Percentiles rank a stretch among this genome's conserved stretches.
Conservation (phyloP, 1,140 invertebrate genomes). For the Tetragnatha versicolor region DNA sequence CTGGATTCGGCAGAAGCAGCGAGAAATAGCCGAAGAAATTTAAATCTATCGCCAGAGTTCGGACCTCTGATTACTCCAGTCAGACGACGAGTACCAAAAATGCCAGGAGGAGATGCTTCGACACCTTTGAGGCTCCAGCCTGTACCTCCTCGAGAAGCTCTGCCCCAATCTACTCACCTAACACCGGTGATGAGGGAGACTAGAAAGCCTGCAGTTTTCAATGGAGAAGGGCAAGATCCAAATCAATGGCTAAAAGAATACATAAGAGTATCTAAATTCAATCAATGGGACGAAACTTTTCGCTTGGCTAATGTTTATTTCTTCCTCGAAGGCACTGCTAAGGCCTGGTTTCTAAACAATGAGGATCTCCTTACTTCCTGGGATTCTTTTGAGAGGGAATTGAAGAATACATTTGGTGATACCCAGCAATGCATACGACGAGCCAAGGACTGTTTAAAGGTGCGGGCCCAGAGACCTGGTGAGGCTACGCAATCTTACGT, state of each 20-base stretch:
- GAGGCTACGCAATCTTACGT: background rate
- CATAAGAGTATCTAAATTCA: background rate
- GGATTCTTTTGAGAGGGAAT: background rate
- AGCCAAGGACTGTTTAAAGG: background rate
- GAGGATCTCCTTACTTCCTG: background rate
- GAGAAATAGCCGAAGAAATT: too few species aligned
- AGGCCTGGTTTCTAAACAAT: background rate
- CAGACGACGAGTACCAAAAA: too few species aligned
- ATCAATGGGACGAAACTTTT: background rate
- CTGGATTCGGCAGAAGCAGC: too few species aligned
- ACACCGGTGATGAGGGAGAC: too few species aligned
- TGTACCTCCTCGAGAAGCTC: too few species aligned
- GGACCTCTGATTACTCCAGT: too few species aligned
- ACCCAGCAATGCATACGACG: background rate
- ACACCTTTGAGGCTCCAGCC: too few species aligned
- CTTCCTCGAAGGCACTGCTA: background rate
- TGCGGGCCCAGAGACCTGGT: background rate
- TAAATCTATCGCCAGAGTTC: too few species aligned
- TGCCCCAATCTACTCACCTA: too few species aligned
- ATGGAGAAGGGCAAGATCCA: too few species aligned
- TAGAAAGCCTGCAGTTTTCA: too few species aligned
- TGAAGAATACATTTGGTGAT: background rate
- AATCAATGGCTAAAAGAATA: background rate
- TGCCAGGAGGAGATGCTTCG: too few species aligned
- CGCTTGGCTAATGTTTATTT: background rate